Conservation (phyloP, 2,888 invertebrate species). For the Reticulitermes lucifugus region DNA sequence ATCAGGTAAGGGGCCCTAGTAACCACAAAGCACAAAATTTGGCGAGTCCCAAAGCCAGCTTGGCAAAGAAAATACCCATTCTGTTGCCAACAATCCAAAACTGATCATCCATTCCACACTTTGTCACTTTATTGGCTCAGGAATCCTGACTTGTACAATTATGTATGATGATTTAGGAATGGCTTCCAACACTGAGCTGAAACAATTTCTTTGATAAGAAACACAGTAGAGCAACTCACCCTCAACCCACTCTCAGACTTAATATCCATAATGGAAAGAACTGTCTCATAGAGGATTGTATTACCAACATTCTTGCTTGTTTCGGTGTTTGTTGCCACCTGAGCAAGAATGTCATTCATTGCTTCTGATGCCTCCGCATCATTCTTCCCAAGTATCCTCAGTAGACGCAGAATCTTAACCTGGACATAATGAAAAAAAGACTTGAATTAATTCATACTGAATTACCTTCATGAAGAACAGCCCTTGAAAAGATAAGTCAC, state of each 20-base stretch:
- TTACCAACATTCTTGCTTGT: slow-evolving; percentile 99
- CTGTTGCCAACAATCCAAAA: too few species aligned
- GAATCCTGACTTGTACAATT: too few species aligned
- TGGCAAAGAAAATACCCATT: too few species aligned
- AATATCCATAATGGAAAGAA: slow-evolving; percentile 99
- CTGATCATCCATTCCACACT: too few species aligned
- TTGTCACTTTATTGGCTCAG: too few species aligned
- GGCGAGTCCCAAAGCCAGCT: too few species aligned
- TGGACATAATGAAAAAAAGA: slow-evolving; percentile 61
- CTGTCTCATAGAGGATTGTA: slow-evolving; percentile 99
- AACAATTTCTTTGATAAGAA: background rate
- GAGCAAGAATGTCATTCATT: slow-evolving; percentile 99
- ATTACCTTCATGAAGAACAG: too few species aligned
- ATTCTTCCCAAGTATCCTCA: slow-evolving; percentile 95
- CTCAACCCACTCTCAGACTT: slow-evolving; percentile 95
- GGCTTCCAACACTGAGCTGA: too few species aligned
- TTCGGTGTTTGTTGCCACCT: slow-evolving; percentile 99
- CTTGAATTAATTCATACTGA: slow-evolving; percentile 40
- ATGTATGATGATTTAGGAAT: too few species aligned
- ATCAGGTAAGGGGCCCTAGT: too few species aligned
- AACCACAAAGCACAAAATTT: too few species aligned
- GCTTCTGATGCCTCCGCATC: slow-evolving; percentile 98
- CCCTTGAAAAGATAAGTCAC: too few species aligned
- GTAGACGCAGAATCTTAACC: slow-evolving; percentile 95
- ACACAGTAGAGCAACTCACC: slow-evolving; percentile 65